Evolutionary conservation across 2,113 vertebrate genomes (phyloP).

Genomic region (Podocnemis expansa): DNA sequence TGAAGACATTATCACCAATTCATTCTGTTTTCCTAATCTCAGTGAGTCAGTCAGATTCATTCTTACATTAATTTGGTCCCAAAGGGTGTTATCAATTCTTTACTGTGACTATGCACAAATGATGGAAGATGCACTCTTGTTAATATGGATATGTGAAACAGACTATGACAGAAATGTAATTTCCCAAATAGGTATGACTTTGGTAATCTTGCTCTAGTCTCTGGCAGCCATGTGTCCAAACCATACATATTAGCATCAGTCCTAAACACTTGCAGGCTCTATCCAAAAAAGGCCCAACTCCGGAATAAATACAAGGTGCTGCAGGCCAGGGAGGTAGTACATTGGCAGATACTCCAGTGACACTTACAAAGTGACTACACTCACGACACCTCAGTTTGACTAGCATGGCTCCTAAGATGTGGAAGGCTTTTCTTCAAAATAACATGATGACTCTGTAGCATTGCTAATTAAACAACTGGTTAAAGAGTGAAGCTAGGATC

Average conservation of each 20-base stretch:
- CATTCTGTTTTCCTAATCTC: not conserved
- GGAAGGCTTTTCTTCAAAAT: not conserved
- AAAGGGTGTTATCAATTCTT: not conserved
- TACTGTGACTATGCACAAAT: not conserved
- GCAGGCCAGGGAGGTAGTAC: not conserved
- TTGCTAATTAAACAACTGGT: not conserved
- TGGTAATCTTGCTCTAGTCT: not conserved
- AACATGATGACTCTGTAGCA: not conserved
- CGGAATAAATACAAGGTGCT: rapidly evolving
- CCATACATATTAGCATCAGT: not conserved
- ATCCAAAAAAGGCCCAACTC: rapidly evolving
- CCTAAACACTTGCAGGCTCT: not conserved
- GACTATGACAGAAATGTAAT: rapidly evolving
- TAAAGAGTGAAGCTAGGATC: not conserved
- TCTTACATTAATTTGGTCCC: not conserved
- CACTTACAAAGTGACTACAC: not conserved
- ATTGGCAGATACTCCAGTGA: not conserved
- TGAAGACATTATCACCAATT: not conserved
- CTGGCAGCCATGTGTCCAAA: rapidly evolving
- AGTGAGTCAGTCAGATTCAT: not conserved
- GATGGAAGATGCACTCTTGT: not conserved
- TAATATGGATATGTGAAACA: not conserved
- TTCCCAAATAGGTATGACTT: not conserved
- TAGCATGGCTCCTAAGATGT: not conserved
- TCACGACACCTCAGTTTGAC: not conserved